Evolutionary conservation across 1,140 invertebrate genomes (phyloP), one percentile per base, ranked within the genome.

Genomic region (Drosophila watanabei): DNA sequence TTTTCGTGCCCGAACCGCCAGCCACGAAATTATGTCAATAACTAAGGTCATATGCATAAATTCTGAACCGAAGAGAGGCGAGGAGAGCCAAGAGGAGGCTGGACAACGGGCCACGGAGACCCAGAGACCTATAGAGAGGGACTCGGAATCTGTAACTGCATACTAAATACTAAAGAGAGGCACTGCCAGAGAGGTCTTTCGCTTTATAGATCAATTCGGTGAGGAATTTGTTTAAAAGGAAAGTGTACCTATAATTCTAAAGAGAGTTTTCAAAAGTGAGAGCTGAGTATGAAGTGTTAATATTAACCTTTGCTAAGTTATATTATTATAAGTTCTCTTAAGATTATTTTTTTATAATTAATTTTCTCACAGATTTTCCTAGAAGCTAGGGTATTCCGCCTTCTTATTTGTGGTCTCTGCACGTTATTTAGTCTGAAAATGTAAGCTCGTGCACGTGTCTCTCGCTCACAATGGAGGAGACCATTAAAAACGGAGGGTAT

Each of bases 41-140:
- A 88, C 84, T 89, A 76, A 89, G 81, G 85, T 88, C 84, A 89
- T 85, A 85, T 90, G 86, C 85, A 89, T 89, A 89, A 89, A 89
- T 85, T 89, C 56, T 72, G 79, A 68, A 18, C 41, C 64, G n/a
- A n/a, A n/a, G n/a, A n/a, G n/a, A n/a, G n/a, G n/a, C n/a, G n/a
- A n/a, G n/a, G n/a, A 61, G 58, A 72, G 30, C 35, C 43, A 18
- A 20, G 43, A 65, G 77, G 59, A 76, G 71, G 62, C 70, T 66
- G 77, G 81, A 66, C 80, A 77, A 28, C 80, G 58, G 62, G 48
- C 75, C 69, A 59, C 9, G 48, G 61, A 82, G 83, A 88, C 83
- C 83, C 83, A 87, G 75, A 87, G 84, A 88, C 83, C 83, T 80
- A 87, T 49, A 87, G 57, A 66, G 28, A 16, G n/a, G 6, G 56